Evolutionary conservation across 2,797 vertebrate genomes (phyloP), one percentile per base, ranked within the genome.

Genomic region (Microctenopoma lineatum): DNA sequence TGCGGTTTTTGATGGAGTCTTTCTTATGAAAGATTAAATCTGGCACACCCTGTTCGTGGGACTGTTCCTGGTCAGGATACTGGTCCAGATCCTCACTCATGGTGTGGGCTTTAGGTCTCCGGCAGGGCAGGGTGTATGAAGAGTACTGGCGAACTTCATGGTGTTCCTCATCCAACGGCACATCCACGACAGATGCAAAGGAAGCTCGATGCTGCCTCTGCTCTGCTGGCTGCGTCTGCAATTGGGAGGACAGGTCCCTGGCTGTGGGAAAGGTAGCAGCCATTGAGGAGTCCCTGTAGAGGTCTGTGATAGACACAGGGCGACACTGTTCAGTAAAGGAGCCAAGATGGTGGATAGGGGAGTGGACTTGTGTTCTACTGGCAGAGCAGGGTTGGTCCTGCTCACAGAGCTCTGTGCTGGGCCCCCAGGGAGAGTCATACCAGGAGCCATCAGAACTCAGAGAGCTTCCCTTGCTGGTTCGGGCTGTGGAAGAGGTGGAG

Each of bases 391-490:
- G 79, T 21, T 93, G 93, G 52, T 96, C 96, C 51, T 92, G 73
- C 53, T 96, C 96, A 26, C 91, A 93, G 26, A 93, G 88, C 69
- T 97, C 96, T 8, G 93, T 81, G 46, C 78, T 66, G 3, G 93
- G 94, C 57, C 96, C 96, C 96, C 96, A 98, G 0, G 96, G 96
- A n/a, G 95, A 96, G 85, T 98, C 97, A 39, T 97, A 97, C 97
- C 96, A 98, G 2, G 97, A 98, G 3, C 95, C 95, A 62, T 98
- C 96, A 0, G 97, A 98, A 84, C 97, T 97, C 56, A 97, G 89
- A 0, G 96, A 98, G 88, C 96, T 98, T 21, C 96, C 96, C 83
- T 97, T 97, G 89, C 97, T 98, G 42, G 96, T 97, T 54, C 93
- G 93, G 74, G 95, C 94, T 7, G 90, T 94, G 44, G 94, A 95